A percentile compares a stretch with the other conserved stretches of the same genome.
Conservation (phyloP, 2,888 invertebrate species). For the Philereme vetulata region DNA sequence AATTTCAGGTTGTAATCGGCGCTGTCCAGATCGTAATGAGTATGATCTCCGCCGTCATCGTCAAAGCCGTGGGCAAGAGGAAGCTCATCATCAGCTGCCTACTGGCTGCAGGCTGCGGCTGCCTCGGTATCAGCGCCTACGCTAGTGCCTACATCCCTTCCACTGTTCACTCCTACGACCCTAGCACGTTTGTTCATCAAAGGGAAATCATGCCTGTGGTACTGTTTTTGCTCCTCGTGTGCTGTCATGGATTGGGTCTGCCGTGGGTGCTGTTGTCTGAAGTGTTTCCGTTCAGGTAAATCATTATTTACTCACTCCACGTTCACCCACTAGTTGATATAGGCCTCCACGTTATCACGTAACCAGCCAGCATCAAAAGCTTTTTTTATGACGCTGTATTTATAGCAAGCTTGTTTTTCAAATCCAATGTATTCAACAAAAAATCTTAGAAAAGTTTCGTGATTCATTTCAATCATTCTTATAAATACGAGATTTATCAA, state of each 20-base stretch:
- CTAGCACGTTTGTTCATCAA: slow-evolving; percentile 63
- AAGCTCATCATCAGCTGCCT: slow-evolving; percentile 67
- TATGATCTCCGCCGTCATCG: slow-evolving; percentile 62
- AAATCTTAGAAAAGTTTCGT: too few species aligned
- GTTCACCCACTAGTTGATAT: too few species aligned
- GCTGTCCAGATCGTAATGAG: slow-evolving; percentile 65
- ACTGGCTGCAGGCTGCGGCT: slow-evolving; percentile 58
- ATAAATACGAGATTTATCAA: too few species aligned
- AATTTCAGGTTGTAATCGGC: slow-evolving; percentile 64
- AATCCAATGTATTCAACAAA: too few species aligned
- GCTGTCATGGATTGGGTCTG: slow-evolving; percentile 69
- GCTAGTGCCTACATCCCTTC: slow-evolving; percentile 50
- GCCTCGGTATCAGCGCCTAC: slow-evolving; percentile 65
- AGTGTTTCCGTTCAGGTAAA: slow-evolving; percentile 83
- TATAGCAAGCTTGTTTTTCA: too few species aligned
- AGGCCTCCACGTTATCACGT: too few species aligned
- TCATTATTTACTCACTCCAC: neutral
- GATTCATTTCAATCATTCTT: too few species aligned
- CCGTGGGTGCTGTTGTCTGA: slow-evolving; percentile 84
- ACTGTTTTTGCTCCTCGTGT: slow-evolving; percentile 67
- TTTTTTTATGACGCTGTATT: too few species aligned
- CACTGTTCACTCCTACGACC: slow-evolving; percentile 69
- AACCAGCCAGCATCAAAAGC: too few species aligned
- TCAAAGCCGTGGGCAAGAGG: slow-evolving; percentile 69
- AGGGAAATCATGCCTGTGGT: slow-evolving; percentile 69